phyloP scores from a whole-genome alignment of 2,113 vertebrate species.

The Microtus ochrogaster region DNA sequence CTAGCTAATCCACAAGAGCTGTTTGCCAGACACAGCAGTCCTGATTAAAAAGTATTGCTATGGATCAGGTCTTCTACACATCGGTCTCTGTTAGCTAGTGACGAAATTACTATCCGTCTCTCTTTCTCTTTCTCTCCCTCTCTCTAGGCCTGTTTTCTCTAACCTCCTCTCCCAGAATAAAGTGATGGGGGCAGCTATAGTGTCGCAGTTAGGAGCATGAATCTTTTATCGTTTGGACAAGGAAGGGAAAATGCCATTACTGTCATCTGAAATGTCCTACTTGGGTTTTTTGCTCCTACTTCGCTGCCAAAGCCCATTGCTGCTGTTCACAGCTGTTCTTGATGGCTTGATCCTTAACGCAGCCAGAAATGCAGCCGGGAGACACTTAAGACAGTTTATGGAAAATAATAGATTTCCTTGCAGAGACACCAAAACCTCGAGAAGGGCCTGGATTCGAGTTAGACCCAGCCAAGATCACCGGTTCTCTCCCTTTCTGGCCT shows the following conservation, averaged over 20 bases:
- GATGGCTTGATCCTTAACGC: slow-evolving; percentile 68
- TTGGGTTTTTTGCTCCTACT: slow-evolving; percentile 67
- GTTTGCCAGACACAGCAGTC: slow-evolving; percentile 1
- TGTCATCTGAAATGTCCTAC: slow-evolving; percentile 31
- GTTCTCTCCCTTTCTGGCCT: slow-evolving; percentile 68
- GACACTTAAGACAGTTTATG: slow-evolving; percentile 59
- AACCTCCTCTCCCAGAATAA: slow-evolving; percentile 72
- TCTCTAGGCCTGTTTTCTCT: slow-evolving; percentile 74
- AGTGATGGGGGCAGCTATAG: slow-evolving; percentile 80
- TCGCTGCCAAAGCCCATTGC: slow-evolving; percentile 67
- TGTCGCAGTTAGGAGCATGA: slow-evolving; percentile 76
- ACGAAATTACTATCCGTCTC: slow-evolving; percentile 13
- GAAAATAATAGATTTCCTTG: slow-evolving; percentile 75
- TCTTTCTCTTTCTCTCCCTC: slow-evolving; percentile 74
- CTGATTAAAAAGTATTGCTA: slow-evolving; percentile 32
- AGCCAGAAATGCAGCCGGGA: slow-evolving; percentile 78
- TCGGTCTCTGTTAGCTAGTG: slow-evolving; percentile 54
- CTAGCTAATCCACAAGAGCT: background rate
- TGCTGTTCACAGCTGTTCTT: slow-evolving; percentile 71
- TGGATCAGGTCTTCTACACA: slow-evolving; percentile 23
- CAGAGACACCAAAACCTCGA: slow-evolving; percentile 34
- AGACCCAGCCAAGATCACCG: slow-evolving; percentile 63
- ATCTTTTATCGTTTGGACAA: slow-evolving; percentile 81
- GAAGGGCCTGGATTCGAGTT: slow-evolving; percentile 38
- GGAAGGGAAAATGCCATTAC: slow-evolving; percentile 61